Evolutionary conservation across 2,113 vertebrate species (phyloP), one percentile per base, ranked within the genome.

Genomic region (Heliornis fulica): DNA sequence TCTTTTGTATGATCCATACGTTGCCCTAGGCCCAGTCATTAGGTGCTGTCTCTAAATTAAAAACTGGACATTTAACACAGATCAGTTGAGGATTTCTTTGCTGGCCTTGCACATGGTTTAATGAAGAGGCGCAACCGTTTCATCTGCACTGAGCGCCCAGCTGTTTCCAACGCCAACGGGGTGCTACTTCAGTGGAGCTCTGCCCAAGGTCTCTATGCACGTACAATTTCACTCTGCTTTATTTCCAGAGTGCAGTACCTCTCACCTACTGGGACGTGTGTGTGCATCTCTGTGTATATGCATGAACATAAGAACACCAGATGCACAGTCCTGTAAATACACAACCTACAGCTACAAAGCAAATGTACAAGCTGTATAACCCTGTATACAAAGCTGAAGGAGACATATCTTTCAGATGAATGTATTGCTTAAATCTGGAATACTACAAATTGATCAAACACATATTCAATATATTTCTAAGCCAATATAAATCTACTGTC

Each of bases 261-360:
- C 61, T 68, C 22, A 77, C n/a, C 68, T 21, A 31, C 70, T 31
- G 64, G 6, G 36, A 13, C 10, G 11, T 22, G 6, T 40, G 4
- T 25, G 10, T 53, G 14, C n/a, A 5, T 48, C 7, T 48, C 13
- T 19, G 34, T 43, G 19, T 21, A 10, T 0, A 1, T 13, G 8
- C 36, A 75, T 1, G 5, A 82, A 69, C 51, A 34, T 3, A 57
- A 61, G 32, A 76, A 56, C 7, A 40, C 43, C 60, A 68, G 20
- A 7, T 48, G 11, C 13, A 14, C 5, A 7, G 13, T 25, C 70
- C 26, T 80, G 16, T 70, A 89, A 87, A 56, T 7, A 80, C 7
- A 72, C 8, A 77, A 22, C 11, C 41, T n/a, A n/a, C n/a, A 85
- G 31, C 22, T 57, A 60, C 22, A 72, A 66, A 56, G 18, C n/a